Base-by-base conservation (phyloP, 2,888 invertebrate genomes). In the Caenorhabditis afra region DNA sequence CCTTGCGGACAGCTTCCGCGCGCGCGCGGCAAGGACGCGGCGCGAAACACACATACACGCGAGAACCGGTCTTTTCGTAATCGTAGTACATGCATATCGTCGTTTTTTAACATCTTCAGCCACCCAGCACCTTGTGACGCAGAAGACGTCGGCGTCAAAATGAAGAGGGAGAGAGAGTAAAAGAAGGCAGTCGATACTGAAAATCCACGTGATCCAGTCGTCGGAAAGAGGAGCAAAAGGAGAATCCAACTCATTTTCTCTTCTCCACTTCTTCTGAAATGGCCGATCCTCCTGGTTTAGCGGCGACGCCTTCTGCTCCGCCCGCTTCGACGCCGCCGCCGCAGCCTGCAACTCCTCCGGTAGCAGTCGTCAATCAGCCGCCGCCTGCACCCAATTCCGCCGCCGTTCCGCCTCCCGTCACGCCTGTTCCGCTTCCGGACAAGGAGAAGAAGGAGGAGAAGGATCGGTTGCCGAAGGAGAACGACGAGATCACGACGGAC, bases 401-500 rank as follows among this genome's bases (percentile, higher is more conserved):
- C 8, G 44, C 59, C 1, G 61, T 52, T 29, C 52, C 8, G 10
- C 5, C 61, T 22, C 55, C 52, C 8, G 20, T n/a, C 12, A 29
- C 59, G 10, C 23, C 41, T 0, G 35, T 23, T 3, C 22, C 18
- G 12, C 55, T n/a, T n/a, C n/a, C n/a, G n/a, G n/a, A n/a, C n/a
- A n/a, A n/a, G n/a, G n/a, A n/a, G n/a, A n/a, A n/a, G n/a, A n/a
- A n/a, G 20, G 73, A 29, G 14, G 78, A 79, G 22, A 67, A 44
- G 50, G 79, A 79, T 44, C 58, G 79, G 22, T 49, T 79, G 47
- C 79, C 79, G 4, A 66, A 71, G 14, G 79, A 74, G 39, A 62
- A 62, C 23, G 79, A 79, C 47, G 79, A 79, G 22, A 79, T 79
- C 64, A 64, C 74, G 44, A 74, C 64, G 10, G 68, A 79, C 3